Percentiles rank a stretch among this genome's conserved stretches.
Evolutionary conservation across 1,140 invertebrate species (phyloP).

Genomic region (Temnothorax longispinosus): DNA sequence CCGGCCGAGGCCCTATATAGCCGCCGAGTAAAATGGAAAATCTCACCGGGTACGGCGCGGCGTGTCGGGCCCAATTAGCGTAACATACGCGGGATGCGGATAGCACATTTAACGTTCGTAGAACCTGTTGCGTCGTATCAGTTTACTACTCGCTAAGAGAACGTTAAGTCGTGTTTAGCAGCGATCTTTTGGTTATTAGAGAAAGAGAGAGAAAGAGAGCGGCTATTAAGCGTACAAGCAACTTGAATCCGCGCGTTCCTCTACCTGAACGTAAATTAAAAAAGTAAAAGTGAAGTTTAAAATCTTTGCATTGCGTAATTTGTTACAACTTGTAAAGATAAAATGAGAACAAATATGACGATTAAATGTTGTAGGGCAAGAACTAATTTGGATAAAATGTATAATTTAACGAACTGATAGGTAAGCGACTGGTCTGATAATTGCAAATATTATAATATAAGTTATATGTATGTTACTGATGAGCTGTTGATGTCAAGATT

Average conservation of each 20-base stretch:
- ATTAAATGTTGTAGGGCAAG: background rate
- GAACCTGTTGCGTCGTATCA: slow-evolving; percentile 20
- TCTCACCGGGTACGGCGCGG: slow-evolving; percentile 60
- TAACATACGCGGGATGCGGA: slow-evolving; percentile 16
- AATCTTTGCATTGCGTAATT: background rate
- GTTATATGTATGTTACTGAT: background rate
- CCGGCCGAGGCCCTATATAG: background rate
- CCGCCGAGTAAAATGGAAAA: slow-evolving; percentile 66
- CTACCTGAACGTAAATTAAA: background rate
- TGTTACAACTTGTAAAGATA: background rate
- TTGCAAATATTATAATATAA: background rate
- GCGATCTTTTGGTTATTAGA: slow-evolving; percentile 31
- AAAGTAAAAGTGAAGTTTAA: background rate
- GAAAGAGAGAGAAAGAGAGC: no score
- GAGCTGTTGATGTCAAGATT: background rate
- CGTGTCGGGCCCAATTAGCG: slow-evolving; percentile 76
- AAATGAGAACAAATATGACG: background rate
- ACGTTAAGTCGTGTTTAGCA: slow-evolving; percentile 33
- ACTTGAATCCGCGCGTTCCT: background rate
- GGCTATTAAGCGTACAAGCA: slow-evolving; percentile 9
- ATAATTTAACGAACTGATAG: background rate
- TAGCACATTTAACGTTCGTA: slow-evolving; percentile 38
- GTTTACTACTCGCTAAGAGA: slow-evolving; percentile 25
- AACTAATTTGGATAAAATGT: background rate
- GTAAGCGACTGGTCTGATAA: background rate